Percentiles rank a stretch among this genome's conserved stretches.
Conservation (phyloP, 2,113 vertebrate genomes). For the Pogona vitticeps region DNA sequence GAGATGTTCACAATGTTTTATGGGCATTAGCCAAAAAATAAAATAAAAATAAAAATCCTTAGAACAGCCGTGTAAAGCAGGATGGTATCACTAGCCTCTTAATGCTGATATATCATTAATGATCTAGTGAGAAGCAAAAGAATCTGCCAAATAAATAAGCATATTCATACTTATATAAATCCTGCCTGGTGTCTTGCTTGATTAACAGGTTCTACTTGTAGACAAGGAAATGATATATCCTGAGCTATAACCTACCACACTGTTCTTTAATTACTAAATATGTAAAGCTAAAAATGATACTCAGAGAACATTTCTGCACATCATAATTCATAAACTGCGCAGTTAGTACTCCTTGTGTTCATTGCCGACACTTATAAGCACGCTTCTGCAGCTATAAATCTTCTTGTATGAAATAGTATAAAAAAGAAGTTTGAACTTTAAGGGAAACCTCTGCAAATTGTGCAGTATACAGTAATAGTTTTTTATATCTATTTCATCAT, state of each 20-base stretch:
- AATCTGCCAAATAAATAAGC: not conserved
- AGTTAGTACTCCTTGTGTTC: conserved; percentile 70
- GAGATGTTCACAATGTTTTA: not conserved
- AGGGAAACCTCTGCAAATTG: not conserved
- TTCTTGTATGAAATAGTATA: conserved; percentile 10
- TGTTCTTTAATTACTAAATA: not conserved
- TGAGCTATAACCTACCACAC: too few species aligned
- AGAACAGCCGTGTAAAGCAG: not conserved
- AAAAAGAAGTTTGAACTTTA: not conserved
- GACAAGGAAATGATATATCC: not conserved
- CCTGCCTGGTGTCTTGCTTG: not conserved
- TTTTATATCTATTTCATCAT: not conserved
- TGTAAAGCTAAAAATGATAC: not conserved
- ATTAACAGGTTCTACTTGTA: not conserved
- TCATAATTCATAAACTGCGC: conserved; percentile 21
- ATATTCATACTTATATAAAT: not conserved
- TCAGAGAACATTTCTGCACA: not conserved
- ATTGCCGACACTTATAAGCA: conserved; percentile 8
- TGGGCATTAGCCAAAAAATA: too few species aligned
- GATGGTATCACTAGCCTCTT: too few species aligned
- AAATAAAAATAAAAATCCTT: too few species aligned
- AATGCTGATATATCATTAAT: not conserved
- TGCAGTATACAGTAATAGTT: not conserved
- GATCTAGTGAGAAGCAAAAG: too few species aligned
- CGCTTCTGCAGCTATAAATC: not conserved